A percentile compares a stretch with the other conserved stretches of the same genome.
Evolutionary conservation across 1,140 invertebrate genomes (phyloP).

Genomic region (Cydia fagiglandana): DNA sequence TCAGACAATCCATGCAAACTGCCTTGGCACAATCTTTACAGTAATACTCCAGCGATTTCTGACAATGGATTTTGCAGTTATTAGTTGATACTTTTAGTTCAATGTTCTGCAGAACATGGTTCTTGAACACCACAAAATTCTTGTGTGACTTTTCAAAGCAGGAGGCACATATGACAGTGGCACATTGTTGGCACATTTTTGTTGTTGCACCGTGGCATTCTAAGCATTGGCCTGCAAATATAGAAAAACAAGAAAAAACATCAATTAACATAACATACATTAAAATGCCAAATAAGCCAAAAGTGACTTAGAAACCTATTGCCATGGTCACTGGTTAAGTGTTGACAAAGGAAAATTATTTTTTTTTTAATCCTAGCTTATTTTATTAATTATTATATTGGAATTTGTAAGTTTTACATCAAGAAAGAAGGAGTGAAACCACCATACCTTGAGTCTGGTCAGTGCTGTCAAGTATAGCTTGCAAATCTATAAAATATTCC

Average conservation of each 20-base stretch:
- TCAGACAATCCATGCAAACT: slow-evolving; percentile 7
- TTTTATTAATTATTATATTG: no score
- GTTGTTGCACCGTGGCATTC: slow-evolving; percentile 57
- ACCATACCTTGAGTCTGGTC: slow-evolving; percentile 50
- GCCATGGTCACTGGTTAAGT: no score
- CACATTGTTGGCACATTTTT: slow-evolving; percentile 69
- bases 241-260: neutral
- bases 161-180: slow-evolving; percentile 56
- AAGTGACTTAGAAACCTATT: no score
- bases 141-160: slow-evolving; percentile 70
- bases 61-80: neutral
- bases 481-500: slow-evolving; percentile 55
- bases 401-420: neutral
- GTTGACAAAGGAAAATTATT: no score
- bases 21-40: neutral
- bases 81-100: slow-evolving; percentile 24
- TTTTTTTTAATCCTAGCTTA: no score
- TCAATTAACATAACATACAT: no score
- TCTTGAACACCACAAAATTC: slow-evolving; percentile 67
- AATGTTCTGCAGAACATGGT: slow-evolving; percentile 58
- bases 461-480: slow-evolving; percentile 47
- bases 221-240: slow-evolving; percentile 54
- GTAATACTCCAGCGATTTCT: slow-evolving; percentile 6
- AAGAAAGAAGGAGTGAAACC: neutral
- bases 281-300: no score